Percentiles rank a stretch among this genome's conserved stretches.
Evolutionary conservation across 2,113 vertebrate species (phyloP).

Genomic region (Rynchops niger): DNA sequence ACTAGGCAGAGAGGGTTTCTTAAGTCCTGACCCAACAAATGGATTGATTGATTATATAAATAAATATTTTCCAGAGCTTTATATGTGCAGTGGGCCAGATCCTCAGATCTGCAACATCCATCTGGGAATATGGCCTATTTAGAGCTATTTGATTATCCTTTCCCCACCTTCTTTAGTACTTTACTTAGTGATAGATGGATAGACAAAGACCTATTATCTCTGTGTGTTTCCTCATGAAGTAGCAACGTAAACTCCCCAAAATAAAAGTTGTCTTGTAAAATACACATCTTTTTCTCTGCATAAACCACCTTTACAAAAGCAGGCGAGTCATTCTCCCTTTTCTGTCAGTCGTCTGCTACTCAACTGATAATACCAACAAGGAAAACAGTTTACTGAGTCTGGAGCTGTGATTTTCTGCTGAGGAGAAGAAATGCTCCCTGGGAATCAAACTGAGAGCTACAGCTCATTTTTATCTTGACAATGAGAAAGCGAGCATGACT

Average conservation of each 20-base stretch:
- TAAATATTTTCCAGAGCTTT: neutral
- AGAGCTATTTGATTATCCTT: neutral
- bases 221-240: neutral
- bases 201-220: neutral
- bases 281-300: neutral
- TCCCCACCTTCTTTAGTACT: neutral
- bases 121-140: neutral
- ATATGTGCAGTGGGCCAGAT: neutral
- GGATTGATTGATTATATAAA: slow-evolving; percentile 24
- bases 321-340: neutral
- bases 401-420: slow-evolving; percentile 16
- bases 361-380: neutral
- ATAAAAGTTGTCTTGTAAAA: neutral
- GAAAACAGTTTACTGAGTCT: neutral
- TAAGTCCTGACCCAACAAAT: slow-evolving; percentile 18
- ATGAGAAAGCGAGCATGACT: slow-evolving; percentile 20
- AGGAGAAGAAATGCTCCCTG: neutral
- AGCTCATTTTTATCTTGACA: slow-evolving; percentile 36
- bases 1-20: slow-evolving; percentile 16
- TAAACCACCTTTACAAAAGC: neutral
- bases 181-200: neutral
- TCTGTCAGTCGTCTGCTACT: neutral
- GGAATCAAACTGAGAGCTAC: neutral
- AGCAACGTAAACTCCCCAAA: neutral
- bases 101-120: neutral